Percentiles rank a stretch among this genome's conserved stretches.
Conservation (phyloP, 2,888 invertebrate species). For the Trichacis sp. region DNA sequence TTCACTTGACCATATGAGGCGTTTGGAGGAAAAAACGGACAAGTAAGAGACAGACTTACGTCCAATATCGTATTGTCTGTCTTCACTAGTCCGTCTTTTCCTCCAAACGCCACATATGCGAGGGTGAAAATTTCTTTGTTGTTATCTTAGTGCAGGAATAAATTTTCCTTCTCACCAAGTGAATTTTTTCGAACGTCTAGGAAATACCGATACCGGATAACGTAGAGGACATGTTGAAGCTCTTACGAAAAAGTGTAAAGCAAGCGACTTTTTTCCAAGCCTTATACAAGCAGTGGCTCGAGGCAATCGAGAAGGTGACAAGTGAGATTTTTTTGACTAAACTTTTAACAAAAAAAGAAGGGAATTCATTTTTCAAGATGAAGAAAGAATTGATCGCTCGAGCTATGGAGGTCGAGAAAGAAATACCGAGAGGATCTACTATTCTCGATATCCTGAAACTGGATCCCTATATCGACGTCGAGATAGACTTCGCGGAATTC, state of each 20-base stretch:
- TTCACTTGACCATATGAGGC: too few species aligned
- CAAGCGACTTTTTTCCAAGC: conserved; percentile 45
- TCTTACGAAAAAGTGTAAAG: conserved; percentile 38
- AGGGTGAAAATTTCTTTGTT: too few species aligned
- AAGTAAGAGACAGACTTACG: conserved; percentile 17
- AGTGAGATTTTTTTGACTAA: background rate
- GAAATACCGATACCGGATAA: conserved; percentile 41
- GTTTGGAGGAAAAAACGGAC: conserved; percentile 14
- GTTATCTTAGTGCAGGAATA: conserved; percentile 15
- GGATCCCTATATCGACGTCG: conserved; percentile 42
- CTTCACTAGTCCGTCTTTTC: too few species aligned
- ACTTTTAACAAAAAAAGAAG: background rate
- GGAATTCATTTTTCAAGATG: background rate
- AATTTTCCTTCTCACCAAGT: background rate
- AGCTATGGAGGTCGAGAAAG: conserved; percentile 10
- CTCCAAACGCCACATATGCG: too few species aligned
- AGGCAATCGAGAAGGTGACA: conserved; percentile 38
- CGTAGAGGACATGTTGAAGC: conserved; percentile 39
- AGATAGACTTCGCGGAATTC: conserved; percentile 45
- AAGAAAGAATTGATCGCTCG: background rate
- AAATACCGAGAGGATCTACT: conserved; percentile 34
- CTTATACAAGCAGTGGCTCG: conserved; percentile 45
- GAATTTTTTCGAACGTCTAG: conserved; percentile 9
- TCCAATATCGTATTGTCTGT: too few species aligned
- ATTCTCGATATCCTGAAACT: conserved; percentile 40